A percentile compares a stretch with the other conserved stretches of the same genome.
These are phyloP conservation scores for Thoracochromis brauschi DNA, from an alignment of 2,113 vertebrate genomes.

Conservation along the genomic window DNA sequence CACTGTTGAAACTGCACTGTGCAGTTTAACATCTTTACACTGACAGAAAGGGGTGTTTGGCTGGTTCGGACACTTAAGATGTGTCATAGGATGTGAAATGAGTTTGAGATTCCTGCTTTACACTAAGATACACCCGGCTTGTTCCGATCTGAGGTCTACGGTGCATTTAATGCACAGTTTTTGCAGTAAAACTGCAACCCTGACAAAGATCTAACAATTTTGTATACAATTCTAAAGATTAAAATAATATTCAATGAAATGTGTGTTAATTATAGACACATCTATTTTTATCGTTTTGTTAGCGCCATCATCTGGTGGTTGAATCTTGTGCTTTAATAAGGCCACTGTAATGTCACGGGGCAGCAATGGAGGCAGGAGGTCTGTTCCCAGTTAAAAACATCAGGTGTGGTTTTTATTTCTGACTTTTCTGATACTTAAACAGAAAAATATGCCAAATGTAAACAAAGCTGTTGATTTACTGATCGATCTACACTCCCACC, in stretches of 20 bases:
- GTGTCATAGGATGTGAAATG: neutral
- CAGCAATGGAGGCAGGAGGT: neutral
- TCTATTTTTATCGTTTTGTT: neutral
- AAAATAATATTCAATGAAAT: neutral
- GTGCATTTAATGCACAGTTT: neutral
- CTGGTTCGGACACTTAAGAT: neutral
- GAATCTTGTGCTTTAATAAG: neutral
- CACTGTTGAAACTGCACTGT: neutral
- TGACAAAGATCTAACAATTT: neutral
- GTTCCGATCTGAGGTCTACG: neutral
- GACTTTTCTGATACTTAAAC: neutral
- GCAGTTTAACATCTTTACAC: neutral
- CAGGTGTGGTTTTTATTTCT: neutral
- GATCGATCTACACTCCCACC: neutral
- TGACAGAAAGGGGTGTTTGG: neutral
- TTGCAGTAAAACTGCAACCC: neutral
- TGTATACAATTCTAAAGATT: rapidly evolving
- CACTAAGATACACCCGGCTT: neutral
- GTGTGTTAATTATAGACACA: neutral
- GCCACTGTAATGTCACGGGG: neutral
- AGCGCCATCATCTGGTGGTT: neutral
- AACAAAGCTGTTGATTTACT: neutral
- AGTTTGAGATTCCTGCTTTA: neutral
- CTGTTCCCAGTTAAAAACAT: neutral
- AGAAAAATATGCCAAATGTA: neutral